A percentile compares a stretch with the other conserved stretches of the same genome.
Conservation (phyloP, 2,797 vertebrate genomes). For the Craterocephalus amniculus region DNA sequence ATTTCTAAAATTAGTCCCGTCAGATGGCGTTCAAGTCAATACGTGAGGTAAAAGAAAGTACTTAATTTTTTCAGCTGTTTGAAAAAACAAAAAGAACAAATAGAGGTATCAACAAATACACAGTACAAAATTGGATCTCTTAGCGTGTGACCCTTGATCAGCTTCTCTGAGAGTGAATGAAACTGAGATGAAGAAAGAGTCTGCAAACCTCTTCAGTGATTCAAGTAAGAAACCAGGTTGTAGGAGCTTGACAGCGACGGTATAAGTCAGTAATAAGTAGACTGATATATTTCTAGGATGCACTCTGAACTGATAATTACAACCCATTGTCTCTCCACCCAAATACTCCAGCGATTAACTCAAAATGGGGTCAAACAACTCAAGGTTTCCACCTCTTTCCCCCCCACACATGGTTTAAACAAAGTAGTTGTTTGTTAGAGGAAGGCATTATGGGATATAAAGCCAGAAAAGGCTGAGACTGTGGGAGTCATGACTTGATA, state of each 20-base stretch:
- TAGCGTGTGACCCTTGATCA: constrained; percentile 3
- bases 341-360: constrained; percentile 3
- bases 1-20: constrained; percentile 23
- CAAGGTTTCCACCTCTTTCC: not conserved
- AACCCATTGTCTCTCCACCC: not conserved
- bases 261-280: constrained; percentile 9
- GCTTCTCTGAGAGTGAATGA: not conserved
- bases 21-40: constrained; percentile 35
- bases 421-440: constrained; percentile 52
- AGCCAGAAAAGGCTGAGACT: not conserved
- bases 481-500: constrained; percentile 47
- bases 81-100: constrained; percentile 11
- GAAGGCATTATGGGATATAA: constrained; percentile 28
- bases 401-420: constrained; percentile 30
- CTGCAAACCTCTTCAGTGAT: not conserved
- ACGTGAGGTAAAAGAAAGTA: constrained; percentile 11
- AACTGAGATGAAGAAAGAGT: not conserved
- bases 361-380: constrained; percentile 9
- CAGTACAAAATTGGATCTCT: constrained; percentile 39
- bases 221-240: constrained; percentile 7
- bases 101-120: constrained; percentile 11
- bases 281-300: constrained; percentile 2
- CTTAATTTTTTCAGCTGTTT: not conserved
- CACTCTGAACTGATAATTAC: not conserved
- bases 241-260: constrained; percentile 18